These are phyloP conservation scores for Ctenopoma multispine DNA, from an alignment of 2,797 vertebrate genomes.

Conservation along the genomic window DNA sequence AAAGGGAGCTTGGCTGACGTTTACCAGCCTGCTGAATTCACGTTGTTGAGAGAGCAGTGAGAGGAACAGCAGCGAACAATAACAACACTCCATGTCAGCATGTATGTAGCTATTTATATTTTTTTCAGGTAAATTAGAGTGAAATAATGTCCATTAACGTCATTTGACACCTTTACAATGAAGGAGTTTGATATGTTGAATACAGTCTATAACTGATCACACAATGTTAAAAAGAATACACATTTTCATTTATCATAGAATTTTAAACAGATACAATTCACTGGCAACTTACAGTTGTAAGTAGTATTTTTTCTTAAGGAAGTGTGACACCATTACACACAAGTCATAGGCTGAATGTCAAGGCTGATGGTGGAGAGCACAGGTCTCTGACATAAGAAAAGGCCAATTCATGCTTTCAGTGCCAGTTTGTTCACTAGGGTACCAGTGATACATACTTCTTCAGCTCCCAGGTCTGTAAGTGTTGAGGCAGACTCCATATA, in stretches of 20 bases:
- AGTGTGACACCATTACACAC: background rate
- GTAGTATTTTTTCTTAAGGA: background rate
- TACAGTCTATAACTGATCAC: constrained; percentile 27
- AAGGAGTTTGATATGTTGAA: constrained; percentile 23
- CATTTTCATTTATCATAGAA: background rate
- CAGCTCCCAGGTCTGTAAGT: too few species aligned
- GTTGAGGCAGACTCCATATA: too few species aligned
- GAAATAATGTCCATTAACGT: constrained; percentile 15
- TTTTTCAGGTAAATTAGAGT: constrained; percentile 20
- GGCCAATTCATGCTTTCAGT: background rate
- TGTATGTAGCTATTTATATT: background rate
- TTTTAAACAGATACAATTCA: too few species aligned
- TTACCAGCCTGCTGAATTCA: background rate
- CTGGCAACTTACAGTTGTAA: too few species aligned
- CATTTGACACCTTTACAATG: constrained; percentile 14
- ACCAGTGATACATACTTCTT: too few species aligned
- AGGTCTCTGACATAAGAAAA: background rate
- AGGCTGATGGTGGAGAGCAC: background rate
- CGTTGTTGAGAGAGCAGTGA: constrained; percentile 4
- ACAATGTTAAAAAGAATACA: background rate
- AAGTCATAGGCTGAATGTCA: background rate
- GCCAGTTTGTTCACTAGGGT: too few species aligned
- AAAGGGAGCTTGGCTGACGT: constrained; percentile 2
- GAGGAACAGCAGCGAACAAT: constrained; percentile 12
- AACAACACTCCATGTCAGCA: constrained; percentile 6